Conservation (phyloP, 2,797 vertebrate species). For the Leptodactylus fallax region DNA sequence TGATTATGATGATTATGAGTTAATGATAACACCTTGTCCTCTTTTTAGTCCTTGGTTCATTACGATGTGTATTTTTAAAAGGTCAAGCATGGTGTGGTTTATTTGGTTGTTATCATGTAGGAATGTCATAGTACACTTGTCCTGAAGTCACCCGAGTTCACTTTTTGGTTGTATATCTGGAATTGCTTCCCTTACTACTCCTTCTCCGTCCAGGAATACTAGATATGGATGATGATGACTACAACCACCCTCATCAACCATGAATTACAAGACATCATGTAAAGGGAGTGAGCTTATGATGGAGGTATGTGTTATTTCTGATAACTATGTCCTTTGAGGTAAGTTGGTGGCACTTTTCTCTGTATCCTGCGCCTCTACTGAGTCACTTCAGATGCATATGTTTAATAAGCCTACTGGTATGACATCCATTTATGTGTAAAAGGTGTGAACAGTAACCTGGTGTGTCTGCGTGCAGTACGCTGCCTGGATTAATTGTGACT, state of each 20-base stretch:
- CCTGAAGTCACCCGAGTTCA: constrained; percentile 2
- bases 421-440: not conserved
- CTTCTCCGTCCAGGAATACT: not conserved
- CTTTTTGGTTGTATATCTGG: not conserved
- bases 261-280: not conserved
- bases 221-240: not conserved
- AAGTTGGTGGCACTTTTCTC: not conserved
- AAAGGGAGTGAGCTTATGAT: not conserved
- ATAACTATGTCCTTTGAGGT: not conserved
- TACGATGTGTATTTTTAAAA: not conserved
- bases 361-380: not conserved
- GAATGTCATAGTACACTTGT: not conserved
- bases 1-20: not conserved
- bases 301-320: not conserved
- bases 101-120: not conserved
- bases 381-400: not conserved
- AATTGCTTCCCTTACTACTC: not conserved
- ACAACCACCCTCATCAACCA: not conserved
- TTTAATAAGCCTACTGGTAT: not conserved
- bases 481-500: not conserved
- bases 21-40: not conserved
- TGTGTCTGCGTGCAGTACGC: not conserved
- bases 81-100: constrained; percentile 11
- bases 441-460: constrained; percentile 2
- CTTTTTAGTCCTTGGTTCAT: not conserved